Evolutionary conservation across 2,888 invertebrate genomes (phyloP).

Genomic region (Ophion costatus): DNA sequence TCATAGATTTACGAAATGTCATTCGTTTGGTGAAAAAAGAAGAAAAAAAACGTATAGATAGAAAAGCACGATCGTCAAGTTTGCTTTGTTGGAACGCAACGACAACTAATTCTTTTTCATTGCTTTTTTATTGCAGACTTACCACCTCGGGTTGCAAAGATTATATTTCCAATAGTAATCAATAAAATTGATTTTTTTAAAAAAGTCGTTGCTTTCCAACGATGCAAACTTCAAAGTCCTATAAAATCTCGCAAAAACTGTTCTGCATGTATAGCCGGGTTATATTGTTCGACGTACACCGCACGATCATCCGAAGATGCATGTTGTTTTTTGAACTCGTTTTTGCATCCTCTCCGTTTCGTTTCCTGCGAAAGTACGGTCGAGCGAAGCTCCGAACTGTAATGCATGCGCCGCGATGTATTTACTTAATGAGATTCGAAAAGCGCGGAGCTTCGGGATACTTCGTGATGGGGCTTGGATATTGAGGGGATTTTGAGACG

Average conservation of each 20-base stretch:
- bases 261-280: neutral
- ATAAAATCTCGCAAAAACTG: neutral
- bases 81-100: too few species aligned
- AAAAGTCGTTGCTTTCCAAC: too few species aligned
- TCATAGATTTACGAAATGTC: too few species aligned
- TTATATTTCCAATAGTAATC: too few species aligned
- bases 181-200: too few species aligned
- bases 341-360: neutral
- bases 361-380: neutral
- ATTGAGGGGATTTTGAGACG: conserved; percentile 22
- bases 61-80: too few species aligned
- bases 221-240: too few species aligned
- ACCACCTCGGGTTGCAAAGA: too few species aligned
- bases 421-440: conserved; percentile 65
- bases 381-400: conserved; percentile 11
- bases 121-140: too few species aligned
- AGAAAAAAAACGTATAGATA: too few species aligned
- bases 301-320: neutral
- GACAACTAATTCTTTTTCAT: too few species aligned
- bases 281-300: neutral
- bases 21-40: too few species aligned
- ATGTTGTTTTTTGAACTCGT: neutral
- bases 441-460: conserved; percentile 19
- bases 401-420: conserved; percentile 41
- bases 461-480: conserved; percentile 12